Evolutionary conservation across 2,797 vertebrate species (phyloP).

Genomic region (Schizopygopsis malacanthus): DNA sequence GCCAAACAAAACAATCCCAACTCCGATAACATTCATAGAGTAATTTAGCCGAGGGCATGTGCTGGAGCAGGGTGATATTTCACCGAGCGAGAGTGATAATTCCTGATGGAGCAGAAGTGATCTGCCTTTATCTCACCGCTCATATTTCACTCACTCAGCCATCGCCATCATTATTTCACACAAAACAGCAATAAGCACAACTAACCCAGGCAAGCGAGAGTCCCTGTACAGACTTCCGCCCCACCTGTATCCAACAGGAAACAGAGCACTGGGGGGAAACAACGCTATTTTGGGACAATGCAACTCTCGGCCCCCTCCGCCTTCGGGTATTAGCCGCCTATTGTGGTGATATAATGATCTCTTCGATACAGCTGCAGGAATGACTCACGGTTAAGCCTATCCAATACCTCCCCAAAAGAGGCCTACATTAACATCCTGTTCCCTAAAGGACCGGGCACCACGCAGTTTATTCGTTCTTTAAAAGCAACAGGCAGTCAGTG

Average conservation of each 20-base stretch:
- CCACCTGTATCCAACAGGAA: slow-evolving; percentile 35
- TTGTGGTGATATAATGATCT: slow-evolving; percentile 54
- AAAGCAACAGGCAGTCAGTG: slow-evolving; percentile 18
- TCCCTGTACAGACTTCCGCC: slow-evolving; percentile 33
- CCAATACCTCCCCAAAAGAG: slow-evolving; percentile 13
- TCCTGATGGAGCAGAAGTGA: slow-evolving; percentile 28
- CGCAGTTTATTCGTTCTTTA: background rate
- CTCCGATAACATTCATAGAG: slow-evolving; percentile 25
- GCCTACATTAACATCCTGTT: background rate
- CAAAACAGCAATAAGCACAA: slow-evolving; percentile 36
- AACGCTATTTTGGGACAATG: slow-evolving; percentile 55
- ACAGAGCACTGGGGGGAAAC: slow-evolving; percentile 23
- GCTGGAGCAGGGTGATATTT: slow-evolving; percentile 33
- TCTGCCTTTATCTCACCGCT: slow-evolving; percentile 43
- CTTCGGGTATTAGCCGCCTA: slow-evolving; percentile 39
- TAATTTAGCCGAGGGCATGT: slow-evolving; percentile 15
- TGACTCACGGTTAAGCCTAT: slow-evolving; percentile 55
- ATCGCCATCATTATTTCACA: slow-evolving; percentile 31
- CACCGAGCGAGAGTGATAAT: slow-evolving; percentile 12
- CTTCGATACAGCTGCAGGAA: slow-evolving; percentile 42
- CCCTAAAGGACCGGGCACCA: background rate
- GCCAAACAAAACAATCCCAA: background rate
- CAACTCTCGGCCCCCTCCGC: slow-evolving; percentile 4
- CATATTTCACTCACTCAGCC: slow-evolving; percentile 44
- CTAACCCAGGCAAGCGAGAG: slow-evolving; percentile 28